phyloP scores from a whole-genome alignment of 2,797 vertebrate genomes.

The Coilia nasus region DNA sequence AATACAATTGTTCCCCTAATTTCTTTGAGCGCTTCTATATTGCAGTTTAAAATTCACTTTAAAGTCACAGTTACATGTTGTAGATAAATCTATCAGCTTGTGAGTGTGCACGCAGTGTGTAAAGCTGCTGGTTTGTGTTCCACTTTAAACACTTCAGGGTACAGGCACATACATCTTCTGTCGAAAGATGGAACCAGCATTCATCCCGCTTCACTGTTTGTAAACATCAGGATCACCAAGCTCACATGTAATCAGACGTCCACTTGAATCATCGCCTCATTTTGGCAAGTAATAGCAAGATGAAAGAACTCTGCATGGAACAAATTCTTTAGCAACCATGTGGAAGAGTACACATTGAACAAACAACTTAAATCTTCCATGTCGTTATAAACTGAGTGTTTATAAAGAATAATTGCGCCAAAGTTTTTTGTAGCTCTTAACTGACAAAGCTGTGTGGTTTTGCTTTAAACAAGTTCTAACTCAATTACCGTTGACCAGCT shows the following conservation, averaged over 20 bases:
- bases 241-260: constrained; percentile 30
- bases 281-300: not conserved
- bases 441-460: constrained; percentile 36
- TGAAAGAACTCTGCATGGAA: too few species aligned
- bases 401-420: constrained; percentile 52
- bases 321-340: too few species aligned
- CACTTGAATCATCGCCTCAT: not conserved
- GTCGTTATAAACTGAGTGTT: not conserved
- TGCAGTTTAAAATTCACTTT: too few species aligned
- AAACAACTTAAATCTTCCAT: constrained; percentile 40
- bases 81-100: not conserved
- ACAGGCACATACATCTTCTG: constrained; percentile 86
- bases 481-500: not conserved
- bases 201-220: constrained; percentile 87
- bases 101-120: not conserved
- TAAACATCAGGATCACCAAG: constrained; percentile 79
- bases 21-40: too few species aligned
- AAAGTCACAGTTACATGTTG: not conserved
- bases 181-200: constrained; percentile 90
- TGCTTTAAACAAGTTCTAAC: not conserved
- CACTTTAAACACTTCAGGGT: constrained; percentile 69
- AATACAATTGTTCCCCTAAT: too few species aligned
- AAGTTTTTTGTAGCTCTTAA: constrained; percentile 53
- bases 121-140: not conserved
- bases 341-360: not conserved